Evolutionary conservation across 2,797 vertebrate species (phyloP).

Genomic region (Liasis olivaceus): DNA sequence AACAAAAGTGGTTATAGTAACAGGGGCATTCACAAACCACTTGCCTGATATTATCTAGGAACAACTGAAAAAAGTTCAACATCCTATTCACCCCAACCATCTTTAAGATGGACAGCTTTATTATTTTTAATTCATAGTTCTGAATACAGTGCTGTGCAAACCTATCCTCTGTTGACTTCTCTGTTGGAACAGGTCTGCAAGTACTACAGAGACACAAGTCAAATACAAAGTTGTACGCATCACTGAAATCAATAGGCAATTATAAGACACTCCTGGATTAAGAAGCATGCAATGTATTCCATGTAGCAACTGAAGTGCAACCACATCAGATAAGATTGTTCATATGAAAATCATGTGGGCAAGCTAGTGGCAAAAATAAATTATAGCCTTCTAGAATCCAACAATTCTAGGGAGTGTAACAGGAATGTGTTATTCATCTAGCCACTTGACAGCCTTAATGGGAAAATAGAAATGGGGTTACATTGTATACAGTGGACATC

Average conservation of each 20-base stretch:
- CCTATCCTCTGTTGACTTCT: neutral
- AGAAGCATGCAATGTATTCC: neutral
- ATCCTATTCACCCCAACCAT: neutral
- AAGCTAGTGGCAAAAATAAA: conserved; percentile 31
- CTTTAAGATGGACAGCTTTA: neutral
- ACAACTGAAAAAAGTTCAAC: neutral
- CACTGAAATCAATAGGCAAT: neutral
- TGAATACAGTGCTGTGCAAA: neutral
- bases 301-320: conserved; percentile 12
- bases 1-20: neutral
- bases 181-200: neutral
- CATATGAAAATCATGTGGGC: conserved; percentile 44
- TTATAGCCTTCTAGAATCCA: conserved; percentile 43
- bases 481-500: conserved; percentile 40
- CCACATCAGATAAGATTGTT: conserved; percentile 31
- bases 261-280: neutral
- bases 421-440: conserved; percentile 56
- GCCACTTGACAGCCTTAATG: conserved; percentile 53
- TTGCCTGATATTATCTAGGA: neutral
- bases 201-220: neutral
- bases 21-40: neutral
- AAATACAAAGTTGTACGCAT: neutral
- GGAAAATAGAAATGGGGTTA: conserved; percentile 27
- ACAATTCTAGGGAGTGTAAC: conserved; percentile 45
- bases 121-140: neutral